These are phyloP conservation scores for Aphis craccivora DNA, from an alignment of 1,140 invertebrate genomes.

Conservation along the genomic window DNA sequence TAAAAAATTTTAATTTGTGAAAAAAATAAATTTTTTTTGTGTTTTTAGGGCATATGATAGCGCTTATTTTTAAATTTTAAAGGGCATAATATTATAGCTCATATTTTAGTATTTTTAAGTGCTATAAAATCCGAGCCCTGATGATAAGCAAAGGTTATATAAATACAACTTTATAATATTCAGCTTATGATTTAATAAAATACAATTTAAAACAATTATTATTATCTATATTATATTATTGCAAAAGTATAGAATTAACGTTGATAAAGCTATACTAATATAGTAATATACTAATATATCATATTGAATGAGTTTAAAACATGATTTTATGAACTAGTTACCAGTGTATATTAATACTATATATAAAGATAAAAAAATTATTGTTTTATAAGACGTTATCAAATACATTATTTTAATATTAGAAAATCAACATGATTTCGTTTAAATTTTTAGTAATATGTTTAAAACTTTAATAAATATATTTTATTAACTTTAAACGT, in stretches of 20 bases:
- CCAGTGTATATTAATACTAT: neutral
- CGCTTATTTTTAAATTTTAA: no score
- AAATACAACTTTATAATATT: neutral
- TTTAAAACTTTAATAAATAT: neutral
- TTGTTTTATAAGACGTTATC: neutral
- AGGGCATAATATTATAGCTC: no score
- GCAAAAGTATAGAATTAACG: neutral
- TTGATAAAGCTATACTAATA: neutral
- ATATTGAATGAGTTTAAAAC: neutral
- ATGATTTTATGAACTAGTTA: neutral
- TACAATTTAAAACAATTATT: neutral
- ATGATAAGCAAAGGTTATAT: neutral
- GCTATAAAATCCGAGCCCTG: no score
- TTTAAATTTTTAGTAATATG: neutral
- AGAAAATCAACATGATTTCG: neutral
- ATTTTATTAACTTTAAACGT: no score
- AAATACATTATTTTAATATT: slow-evolving; percentile 11
- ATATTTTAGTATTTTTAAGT: no score
- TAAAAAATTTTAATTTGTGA: no score
- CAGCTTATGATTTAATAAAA: neutral
- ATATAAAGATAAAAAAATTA: neutral
- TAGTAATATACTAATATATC: no score
- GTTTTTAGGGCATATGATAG: no score
- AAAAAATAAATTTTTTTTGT: no score
- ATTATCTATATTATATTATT: neutral